These are phyloP conservation scores for Artemia sinica DNA, from an alignment of 2,888 invertebrate species.

Conservation along the genomic window DNA sequence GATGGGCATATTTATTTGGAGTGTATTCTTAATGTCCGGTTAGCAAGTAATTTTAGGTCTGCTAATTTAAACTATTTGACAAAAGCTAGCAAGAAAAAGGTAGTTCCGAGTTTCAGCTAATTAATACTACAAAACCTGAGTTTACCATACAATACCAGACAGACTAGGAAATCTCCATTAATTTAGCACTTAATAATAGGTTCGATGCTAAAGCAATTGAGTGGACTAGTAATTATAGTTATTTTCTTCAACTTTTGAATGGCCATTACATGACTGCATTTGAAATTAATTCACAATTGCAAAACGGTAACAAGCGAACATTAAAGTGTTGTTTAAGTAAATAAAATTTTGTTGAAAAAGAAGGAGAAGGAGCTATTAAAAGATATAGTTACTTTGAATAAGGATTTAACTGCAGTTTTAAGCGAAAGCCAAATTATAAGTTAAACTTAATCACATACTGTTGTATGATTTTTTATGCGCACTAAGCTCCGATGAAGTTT, in stretches of 20 bases:
- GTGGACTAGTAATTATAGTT: slow-evolving; percentile 14
- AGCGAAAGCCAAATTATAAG: too few species aligned
- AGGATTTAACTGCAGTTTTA: too few species aligned
- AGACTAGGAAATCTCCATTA: neutral
- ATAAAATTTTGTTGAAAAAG: too few species aligned
- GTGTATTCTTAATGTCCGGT: neutral
- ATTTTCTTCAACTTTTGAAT: slow-evolving; percentile 6
- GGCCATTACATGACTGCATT: slow-evolving; percentile 1
- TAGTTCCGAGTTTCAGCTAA: neutral
- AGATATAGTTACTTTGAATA: too few species aligned
- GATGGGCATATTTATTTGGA: neutral
- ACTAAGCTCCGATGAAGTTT: too few species aligned
- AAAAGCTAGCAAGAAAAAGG: slow-evolving; percentile 13
- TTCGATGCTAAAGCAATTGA: slow-evolving; percentile 1
- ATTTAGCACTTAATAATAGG: slow-evolving; percentile 3
- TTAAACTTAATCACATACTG: too few species aligned
- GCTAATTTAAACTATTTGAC: slow-evolving; percentile 13
- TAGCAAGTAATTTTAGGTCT: slow-evolving; percentile 1
- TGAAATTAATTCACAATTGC: slow-evolving; percentile 11
- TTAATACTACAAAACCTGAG: slow-evolving; percentile 1
- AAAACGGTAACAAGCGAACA: slow-evolving; percentile 13
- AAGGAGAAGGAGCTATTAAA: too few species aligned
- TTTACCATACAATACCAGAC: slow-evolving; percentile 13
- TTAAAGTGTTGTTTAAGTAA: neutral
- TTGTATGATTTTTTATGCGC: too few species aligned